phyloP scores from a whole-genome alignment of 2,888 invertebrate genomes.

The Germaria angustata region DNA sequence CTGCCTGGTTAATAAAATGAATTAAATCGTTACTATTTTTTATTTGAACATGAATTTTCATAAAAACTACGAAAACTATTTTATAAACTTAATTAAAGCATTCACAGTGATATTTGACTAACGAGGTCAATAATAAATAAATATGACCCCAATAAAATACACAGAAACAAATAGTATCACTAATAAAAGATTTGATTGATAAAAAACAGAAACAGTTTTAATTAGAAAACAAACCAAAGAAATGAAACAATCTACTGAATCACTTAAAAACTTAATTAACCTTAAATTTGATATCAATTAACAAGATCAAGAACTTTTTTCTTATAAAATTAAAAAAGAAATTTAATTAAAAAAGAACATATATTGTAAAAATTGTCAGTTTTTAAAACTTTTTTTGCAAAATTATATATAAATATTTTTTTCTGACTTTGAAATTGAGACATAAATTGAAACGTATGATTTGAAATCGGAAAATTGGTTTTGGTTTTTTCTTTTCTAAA shows the following conservation, averaged over 20 bases:
- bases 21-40: neutral
- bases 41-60: conserved; percentile 1
- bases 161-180: neutral
- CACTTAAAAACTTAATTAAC: neutral
- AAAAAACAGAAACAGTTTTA: too few relatives aligned
- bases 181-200: neutral
- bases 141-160: neutral
- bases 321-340: too few relatives aligned
- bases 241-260: neutral
- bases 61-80: neutral
- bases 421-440: neutral
- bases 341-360: too few relatives aligned
- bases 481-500: neutral
- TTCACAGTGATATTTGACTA: conserved; percentile 42
- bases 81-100: conserved; percentile 31
- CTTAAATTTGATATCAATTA: neutral
- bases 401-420: neutral
- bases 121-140: neutral
- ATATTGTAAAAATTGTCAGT: too few relatives aligned
- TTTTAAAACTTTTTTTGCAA: too few relatives aligned
- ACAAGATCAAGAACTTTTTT: too few relatives aligned
- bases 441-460: too few relatives aligned
- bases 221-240: neutral
- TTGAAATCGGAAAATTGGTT: too few relatives aligned
- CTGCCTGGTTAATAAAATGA: conserved; percentile 6